Percentiles rank a stretch among this genome's conserved stretches.
These are phyloP conservation scores for Rhabdomys pumilio DNA, from an alignment of 2,797 vertebrate genomes.

Conservation along the genomic window DNA sequence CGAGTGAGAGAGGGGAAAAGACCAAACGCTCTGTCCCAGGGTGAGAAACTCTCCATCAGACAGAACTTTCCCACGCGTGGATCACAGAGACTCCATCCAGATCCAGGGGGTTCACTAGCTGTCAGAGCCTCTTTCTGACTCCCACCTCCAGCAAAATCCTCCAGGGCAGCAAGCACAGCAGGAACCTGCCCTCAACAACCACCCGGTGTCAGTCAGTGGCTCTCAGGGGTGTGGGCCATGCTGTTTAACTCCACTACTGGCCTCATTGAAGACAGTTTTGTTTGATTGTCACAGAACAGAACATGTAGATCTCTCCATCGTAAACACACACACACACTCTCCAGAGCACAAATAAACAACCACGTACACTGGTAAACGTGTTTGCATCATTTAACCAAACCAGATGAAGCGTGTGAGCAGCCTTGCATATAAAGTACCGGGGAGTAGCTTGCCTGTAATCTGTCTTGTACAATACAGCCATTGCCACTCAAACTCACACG, in stretches of 20 bases:
- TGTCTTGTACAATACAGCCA: constrained; percentile 71
- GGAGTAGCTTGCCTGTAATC: constrained; percentile 73
- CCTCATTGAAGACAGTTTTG: constrained; percentile 80
- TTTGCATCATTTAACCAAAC: constrained; percentile 73
- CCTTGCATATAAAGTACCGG: constrained; percentile 56
- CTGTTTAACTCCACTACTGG: constrained; percentile 83
- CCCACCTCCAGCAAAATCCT: constrained; percentile 85
- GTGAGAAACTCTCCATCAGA: not conserved
- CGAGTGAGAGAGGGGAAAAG: not conserved
- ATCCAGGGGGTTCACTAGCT: not conserved
- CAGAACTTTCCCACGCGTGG: not conserved
- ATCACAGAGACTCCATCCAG: not conserved
- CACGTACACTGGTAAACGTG: constrained; percentile 71
- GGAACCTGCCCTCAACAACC: constrained; percentile 84
- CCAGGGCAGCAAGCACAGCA: constrained; percentile 82
- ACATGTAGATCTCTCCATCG: constrained; percentile 58
- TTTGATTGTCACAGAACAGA: constrained; percentile 81
- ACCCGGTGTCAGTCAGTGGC: constrained; percentile 80
- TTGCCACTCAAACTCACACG: constrained; percentile 68
- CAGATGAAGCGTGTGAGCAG: constrained; percentile 72
- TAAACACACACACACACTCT: constrained; percentile 71
- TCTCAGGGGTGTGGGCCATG: constrained; percentile 76
- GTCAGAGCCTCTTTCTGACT: constrained; percentile 51
- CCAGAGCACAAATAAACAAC: constrained; percentile 80
- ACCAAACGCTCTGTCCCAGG: rapidly evolving